These are phyloP conservation scores for Eupithecia pulchellata DNA, from an alignment of 2,888 invertebrate species.

Conservation along the genomic window DNA sequence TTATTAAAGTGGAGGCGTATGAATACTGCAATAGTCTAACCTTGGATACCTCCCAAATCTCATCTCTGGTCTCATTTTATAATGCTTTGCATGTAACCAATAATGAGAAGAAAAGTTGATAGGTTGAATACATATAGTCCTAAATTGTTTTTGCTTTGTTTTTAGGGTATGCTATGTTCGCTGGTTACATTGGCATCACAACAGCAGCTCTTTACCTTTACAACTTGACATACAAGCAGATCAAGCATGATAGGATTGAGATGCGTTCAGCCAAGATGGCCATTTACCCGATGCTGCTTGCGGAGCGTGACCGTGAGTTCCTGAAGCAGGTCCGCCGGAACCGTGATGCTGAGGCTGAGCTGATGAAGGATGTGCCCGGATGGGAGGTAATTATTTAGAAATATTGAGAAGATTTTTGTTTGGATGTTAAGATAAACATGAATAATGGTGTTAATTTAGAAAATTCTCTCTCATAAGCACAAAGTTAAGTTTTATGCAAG, in stretches of 20 bases:
- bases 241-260: conserved; percentile 88
- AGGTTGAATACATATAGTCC: neutral
- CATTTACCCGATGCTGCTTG: conserved; percentile 90
- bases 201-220: conserved; percentile 85
- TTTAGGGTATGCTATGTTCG: conserved; percentile 87
- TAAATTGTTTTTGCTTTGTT: neutral
- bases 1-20: neutral
- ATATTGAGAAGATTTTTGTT: no score
- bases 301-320: conserved; percentile 94
- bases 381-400: conserved; percentile 92
- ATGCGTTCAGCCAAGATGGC: conserved; percentile 91
- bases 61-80: no score
- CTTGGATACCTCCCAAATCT: no score
- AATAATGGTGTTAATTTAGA: no score
- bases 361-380: conserved; percentile 95
- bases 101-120: neutral
- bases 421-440: no score
- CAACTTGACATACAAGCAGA: conserved; percentile 79
- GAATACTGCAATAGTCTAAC: neutral
- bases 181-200: conserved; percentile 86
- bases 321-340: conserved; percentile 92
- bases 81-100: no score
- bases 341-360: conserved; percentile 92
- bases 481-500: no score
- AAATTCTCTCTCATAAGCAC: no score